Conservation (phyloP, 2,113 vertebrate genomes). For the Tenebrosternarchus preto region DNA sequence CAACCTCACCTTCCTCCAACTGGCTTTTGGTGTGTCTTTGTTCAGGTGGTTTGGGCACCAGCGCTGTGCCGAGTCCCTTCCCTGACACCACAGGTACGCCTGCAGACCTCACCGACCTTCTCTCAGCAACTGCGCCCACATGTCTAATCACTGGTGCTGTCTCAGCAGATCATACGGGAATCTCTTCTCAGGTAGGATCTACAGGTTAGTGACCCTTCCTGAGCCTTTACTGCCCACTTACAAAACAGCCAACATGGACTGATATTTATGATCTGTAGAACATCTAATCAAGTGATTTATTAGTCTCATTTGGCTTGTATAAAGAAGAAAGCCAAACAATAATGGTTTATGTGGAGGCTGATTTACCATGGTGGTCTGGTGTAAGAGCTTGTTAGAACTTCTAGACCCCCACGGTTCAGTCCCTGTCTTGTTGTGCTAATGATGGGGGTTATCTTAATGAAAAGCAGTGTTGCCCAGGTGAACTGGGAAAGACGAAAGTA, state of each 20-base stretch:
- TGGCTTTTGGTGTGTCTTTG: slow-evolving; percentile 27
- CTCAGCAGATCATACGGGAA: slow-evolving; percentile 52
- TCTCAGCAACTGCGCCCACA: slow-evolving; percentile 33
- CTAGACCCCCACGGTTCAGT: not conserved
- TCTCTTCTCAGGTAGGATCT: slow-evolving; percentile 43
- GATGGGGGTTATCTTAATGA: slow-evolving; percentile 13
- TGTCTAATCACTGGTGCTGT: slow-evolving; percentile 51
- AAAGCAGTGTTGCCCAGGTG: slow-evolving; percentile 13
- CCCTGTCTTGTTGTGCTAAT: slow-evolving; percentile 31
- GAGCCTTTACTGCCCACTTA: not conserved
- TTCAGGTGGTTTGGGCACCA: slow-evolving; percentile 60
- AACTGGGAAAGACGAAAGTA: slow-evolving; percentile 25
- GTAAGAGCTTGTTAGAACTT: not conserved
- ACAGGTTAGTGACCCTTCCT: slow-evolving; percentile 51
- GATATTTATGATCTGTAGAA: slow-evolving; percentile 14
- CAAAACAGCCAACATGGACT: not conserved
- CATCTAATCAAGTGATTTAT: not conserved
- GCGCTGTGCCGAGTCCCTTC: slow-evolving; percentile 51
- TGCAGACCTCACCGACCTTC: slow-evolving; percentile 35
- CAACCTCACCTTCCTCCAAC: not conserved
- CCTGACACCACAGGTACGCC: slow-evolving; percentile 57
- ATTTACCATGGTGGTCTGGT: not conserved
- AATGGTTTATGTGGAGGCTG: not conserved
- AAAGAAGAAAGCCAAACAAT: not conserved
- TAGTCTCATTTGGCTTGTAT: slow-evolving; percentile 14